Base-by-base conservation (phyloP, 1,140 invertebrate genomes). In the Subanguina moxae region DNA sequence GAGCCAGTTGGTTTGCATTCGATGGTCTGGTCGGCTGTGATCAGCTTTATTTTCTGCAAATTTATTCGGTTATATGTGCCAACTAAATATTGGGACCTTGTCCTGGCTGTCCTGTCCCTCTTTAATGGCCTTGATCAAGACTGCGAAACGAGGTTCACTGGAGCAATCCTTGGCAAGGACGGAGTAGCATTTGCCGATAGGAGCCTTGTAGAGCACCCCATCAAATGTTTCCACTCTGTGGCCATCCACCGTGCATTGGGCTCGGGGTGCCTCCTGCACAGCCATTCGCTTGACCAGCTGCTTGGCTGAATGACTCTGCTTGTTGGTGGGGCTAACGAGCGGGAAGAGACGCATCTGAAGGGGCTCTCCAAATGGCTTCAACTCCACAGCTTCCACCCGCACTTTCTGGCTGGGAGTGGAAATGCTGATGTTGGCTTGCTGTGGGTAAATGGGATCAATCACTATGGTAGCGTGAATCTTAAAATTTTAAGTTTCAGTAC, bases 81-180 rank as follows among this genome's bases (percentile, higher is more conserved):
- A n/a, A n/a, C n/a, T 13, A 45, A 45, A 45, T 45, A n/a, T 45
- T 45, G n/a, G 43, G 11, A 45, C 43, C n/a, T 45, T 62, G 11
- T 17, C 17, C 57, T 46, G 42, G 32, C 42, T 38, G 27, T 67
- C 23, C 43, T 66, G 23, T 57, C 65, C 63, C 17, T 43, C 42
- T 38, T 68, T 19, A 25, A 52, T 43, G 23, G 58, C 5, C 28
- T 74, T 74, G 42, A 74, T 58, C 32, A 75, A 43, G 42, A 74
- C 72, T 43, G 46, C 72, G 32, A 69, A 74, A 28, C 46, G 57
- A 21, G 68, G 15, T 15, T 48, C 46, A 23, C 15, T 28, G 19
- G 43, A 42, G 45, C 71, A 74, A 42, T 74, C 72, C 45, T 74
- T 74, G 57, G 72, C 72, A 19, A 74, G 30, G 28, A 74, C 72